These are phyloP conservation scores for Enteromius trimaculatus DNA, from an alignment of 2,797 vertebrate species.

Conservation along the genomic window DNA sequence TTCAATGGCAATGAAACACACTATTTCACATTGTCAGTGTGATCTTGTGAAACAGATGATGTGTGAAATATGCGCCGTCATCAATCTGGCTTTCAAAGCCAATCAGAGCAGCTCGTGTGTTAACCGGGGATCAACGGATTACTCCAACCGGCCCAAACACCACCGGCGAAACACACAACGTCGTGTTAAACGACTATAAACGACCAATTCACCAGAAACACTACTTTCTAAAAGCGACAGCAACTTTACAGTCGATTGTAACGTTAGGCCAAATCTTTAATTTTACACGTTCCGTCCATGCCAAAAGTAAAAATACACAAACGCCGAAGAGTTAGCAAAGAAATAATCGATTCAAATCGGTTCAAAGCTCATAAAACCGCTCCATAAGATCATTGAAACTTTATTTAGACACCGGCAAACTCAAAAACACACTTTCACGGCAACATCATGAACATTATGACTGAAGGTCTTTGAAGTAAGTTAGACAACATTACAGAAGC, in stretches of 20 bases:
- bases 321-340: neutral
- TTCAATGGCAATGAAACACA: neutral
- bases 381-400: neutral
- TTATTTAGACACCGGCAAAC: neutral
- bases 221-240: neutral
- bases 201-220: neutral
- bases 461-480: neutral
- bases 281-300: neutral
- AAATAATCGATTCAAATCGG: too few relatives aligned
- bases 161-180: neutral
- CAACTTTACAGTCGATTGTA: neutral
- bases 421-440: neutral
- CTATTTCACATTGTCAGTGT: neutral
- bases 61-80: constrained; percentile 6
- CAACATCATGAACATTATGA: neutral
- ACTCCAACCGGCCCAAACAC: neutral
- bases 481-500: neutral
- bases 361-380: neutral
- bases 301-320: neutral
- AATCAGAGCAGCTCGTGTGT: neutral
- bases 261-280: neutral
- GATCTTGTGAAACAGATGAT: neutral
- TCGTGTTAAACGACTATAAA: neutral
- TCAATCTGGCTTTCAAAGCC: neutral
- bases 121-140: constrained; percentile 22